Evolutionary conservation across 92 coral and sea anemone genomes (phyloP).

Genomic region (Parazoanthus atlanticus): DNA sequence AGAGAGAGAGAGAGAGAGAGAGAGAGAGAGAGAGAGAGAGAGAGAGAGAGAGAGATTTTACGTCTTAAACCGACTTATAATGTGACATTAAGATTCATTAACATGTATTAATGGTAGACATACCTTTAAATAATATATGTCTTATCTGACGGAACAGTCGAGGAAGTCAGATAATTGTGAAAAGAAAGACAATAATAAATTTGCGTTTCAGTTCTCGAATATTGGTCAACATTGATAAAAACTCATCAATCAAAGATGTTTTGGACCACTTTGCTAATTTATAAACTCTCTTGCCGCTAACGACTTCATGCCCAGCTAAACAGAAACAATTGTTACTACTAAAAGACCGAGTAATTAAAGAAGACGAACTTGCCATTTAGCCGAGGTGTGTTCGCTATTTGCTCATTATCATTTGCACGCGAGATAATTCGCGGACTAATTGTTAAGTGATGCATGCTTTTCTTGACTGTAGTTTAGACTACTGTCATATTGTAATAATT

Average conservation of each 20-base stretch:
- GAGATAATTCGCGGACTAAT: background rate
- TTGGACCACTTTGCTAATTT: background rate
- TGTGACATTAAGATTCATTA: background rate
- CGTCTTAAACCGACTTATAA: background rate
- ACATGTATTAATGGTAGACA: background rate
- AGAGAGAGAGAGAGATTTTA: background rate
- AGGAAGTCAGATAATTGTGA: background rate
- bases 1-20: too few species aligned
- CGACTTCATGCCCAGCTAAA: background rate
- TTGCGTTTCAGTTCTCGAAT: background rate
- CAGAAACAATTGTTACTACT: background rate
- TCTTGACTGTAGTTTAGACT: background rate
- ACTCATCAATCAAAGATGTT: constrained; percentile 3
- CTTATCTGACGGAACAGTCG: background rate
- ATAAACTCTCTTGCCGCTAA: background rate
- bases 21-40: too few species aligned
- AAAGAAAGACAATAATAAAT: background rate
- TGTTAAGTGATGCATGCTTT: background rate
- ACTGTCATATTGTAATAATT: too few species aligned
- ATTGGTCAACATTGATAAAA: background rate
- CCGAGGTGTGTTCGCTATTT: background rate
- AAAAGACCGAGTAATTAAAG: background rate
- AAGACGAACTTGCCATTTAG: background rate
- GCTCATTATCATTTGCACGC: background rate
- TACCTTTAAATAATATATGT: background rate